phyloP scores from a whole-genome alignment of 1,140 invertebrate species.

The Nomia melanderi region DNA sequence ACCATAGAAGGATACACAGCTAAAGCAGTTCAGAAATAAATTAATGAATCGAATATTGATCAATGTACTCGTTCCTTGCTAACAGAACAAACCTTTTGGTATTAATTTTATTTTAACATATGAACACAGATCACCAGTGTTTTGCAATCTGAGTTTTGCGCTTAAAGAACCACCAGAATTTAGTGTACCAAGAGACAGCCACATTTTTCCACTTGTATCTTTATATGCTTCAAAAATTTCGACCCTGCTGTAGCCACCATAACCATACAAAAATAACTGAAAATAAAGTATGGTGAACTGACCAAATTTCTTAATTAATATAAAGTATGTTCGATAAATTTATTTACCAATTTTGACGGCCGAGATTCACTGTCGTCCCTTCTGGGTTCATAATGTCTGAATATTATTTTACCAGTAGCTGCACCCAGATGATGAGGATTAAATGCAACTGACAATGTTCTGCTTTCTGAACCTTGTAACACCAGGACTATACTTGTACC shows the following conservation, averaged over 20 bases:
- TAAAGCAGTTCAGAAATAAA: constrained; percentile 53
- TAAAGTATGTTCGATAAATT: constrained; percentile 6
- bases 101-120: constrained; percentile 78
- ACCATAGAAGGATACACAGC: constrained; percentile 75
- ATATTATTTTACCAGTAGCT: constrained; percentile 78
- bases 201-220: constrained; percentile 80
- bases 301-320: not conserved
- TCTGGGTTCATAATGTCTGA: constrained; percentile 76
- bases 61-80: not conserved
- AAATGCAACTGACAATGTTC: constrained; percentile 77
- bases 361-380: constrained; percentile 70
- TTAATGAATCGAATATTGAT: constrained; percentile 6
- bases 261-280: constrained; percentile 78
- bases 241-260: constrained; percentile 79
- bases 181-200: constrained; percentile 79
- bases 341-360: constrained; percentile 70
- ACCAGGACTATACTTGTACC: constrained; percentile 67
- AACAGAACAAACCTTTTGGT: constrained; percentile 73
- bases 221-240: constrained; percentile 78
- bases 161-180: constrained; percentile 73
- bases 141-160: constrained; percentile 77
- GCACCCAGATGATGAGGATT: constrained; percentile 76
- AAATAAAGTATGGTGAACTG: constrained; percentile 43
- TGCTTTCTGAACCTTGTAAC: constrained; percentile 80
- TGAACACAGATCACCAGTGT: constrained; percentile 77